These are phyloP conservation scores for Bettongia penicillata DNA, from an alignment of 2,113 vertebrate species.

Conservation along the genomic window DNA sequence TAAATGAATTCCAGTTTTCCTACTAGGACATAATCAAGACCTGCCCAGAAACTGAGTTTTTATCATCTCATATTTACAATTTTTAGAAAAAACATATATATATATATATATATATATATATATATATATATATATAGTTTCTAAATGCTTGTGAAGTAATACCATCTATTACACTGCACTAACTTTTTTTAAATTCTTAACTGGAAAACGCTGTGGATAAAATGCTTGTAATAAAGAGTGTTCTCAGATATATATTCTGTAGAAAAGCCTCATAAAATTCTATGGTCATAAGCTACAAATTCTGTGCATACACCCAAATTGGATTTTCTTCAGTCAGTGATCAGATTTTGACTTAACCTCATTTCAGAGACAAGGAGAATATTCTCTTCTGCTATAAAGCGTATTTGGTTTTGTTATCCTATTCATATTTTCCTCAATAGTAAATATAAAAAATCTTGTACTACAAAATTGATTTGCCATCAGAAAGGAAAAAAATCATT, in stretches of 20 bases:
- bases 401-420: neutral
- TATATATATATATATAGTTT: neutral
- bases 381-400: neutral
- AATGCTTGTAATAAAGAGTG: neutral
- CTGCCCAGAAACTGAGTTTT: slow-evolving; percentile 49
- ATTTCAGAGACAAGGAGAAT: neutral
- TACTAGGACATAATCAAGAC: slow-evolving; percentile 50
- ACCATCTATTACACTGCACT: neutral
- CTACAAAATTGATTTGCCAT: neutral
- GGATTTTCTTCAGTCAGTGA: slow-evolving; percentile 14
- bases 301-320: neutral
- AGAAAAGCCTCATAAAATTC: slow-evolving; percentile 3
- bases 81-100: neutral
- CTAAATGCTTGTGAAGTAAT: slow-evolving; percentile 2
- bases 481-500: neutral
- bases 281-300: neutral
- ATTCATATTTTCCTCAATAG: slow-evolving; percentile 16
- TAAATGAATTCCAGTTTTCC: slow-evolving; percentile 45
- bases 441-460: neutral
- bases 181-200: slow-evolving; percentile 15
- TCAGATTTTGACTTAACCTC: slow-evolving; percentile 22
- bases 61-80: slow-evolving; percentile 39
- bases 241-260: neutral
- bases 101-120: neutral
- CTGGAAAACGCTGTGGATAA: neutral